Percentiles rank a stretch among this genome's conserved stretches.
These are phyloP conservation scores for Periplaneta americana DNA, from an alignment of 1,140 invertebrate genomes.

Conservation along the genomic window DNA sequence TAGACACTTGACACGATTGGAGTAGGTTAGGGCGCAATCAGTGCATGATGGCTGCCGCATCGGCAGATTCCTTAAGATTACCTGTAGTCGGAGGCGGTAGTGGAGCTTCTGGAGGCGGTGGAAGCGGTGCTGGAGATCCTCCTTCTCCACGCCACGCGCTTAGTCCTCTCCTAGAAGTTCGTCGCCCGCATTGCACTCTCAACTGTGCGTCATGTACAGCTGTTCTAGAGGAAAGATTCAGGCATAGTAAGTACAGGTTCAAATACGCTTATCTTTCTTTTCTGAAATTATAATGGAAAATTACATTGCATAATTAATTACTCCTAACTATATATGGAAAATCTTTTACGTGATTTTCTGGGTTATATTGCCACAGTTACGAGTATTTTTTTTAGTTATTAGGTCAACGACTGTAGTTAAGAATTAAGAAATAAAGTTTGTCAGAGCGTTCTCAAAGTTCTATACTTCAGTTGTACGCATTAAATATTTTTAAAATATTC, in stretches of 20 bases:
- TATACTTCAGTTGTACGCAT: no score
- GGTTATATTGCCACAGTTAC: no score
- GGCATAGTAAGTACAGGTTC: constrained; percentile 46
- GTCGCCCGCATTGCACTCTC: constrained; percentile 62
- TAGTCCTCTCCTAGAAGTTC: constrained; percentile 59
- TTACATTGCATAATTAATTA: no score
- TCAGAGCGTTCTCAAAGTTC: no score
- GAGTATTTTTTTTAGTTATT: no score
- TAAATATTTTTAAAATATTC: no score
- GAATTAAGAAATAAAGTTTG: no score
- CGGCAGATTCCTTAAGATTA: neutral
- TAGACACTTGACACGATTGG: neutral
- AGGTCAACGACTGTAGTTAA: no score
- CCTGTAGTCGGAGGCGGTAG: neutral
- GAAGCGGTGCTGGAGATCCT: neutral
- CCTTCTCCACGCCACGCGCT: constrained; percentile 51
- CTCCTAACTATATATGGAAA: no score
- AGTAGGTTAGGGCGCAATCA: neutral
- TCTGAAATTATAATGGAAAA: no score
- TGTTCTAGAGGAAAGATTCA: constrained; percentile 60
- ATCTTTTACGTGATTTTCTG: no score
- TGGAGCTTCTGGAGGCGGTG: neutral
- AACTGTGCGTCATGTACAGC: constrained; percentile 64
- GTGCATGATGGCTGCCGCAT: neutral
- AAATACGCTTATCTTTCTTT: no score